Evolutionary conservation across 2,888 invertebrate species (phyloP), one percentile per base, ranked within the genome.

Genomic region (Halictus ligatus): DNA sequence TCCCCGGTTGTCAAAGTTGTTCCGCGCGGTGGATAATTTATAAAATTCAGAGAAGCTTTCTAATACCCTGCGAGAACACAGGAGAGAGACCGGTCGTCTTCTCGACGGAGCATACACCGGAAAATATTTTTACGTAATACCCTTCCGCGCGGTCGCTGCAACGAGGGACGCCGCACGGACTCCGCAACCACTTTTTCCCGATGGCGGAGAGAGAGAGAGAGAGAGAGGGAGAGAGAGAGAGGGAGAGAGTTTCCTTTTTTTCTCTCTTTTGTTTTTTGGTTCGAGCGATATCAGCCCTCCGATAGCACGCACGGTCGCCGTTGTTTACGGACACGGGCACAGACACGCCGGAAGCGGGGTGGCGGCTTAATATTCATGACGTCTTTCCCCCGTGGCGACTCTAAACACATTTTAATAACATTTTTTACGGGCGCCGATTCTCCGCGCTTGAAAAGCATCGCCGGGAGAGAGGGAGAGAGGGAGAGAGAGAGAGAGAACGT

Each of bases 361-460:
- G 48, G 54, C 85, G 86, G 85, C 90, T 93, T 93, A 92, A 92
- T 93, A 93, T 93, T 93, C 92, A 93, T 92, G 91, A 92, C 90
- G 91, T 92, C 89, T 91, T 89, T 81, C 87, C 78, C 48, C 82
- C 72, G 64, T 73, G 81, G 86, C 79, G 88, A 89, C 87, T 86
- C 84, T 83, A 90, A 93, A 91, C 89, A 90, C 90, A 92, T 92
- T 93, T 93, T 93, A 93, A 93, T 92, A 93, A 92, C 89, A 88
- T 90, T 90, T 90, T 90, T 91, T 88, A 84, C 84, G 82, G n/a
- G 81, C 83, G 75, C 72, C 82, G 75, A 80, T 83, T 60, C 81
- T 54, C 75, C 75, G 76, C 80, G 84, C 87, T 78, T 88, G 87
- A 89, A 89, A 88, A 89, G 86, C 86, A 80, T 64, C 81, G 74